These are phyloP conservation scores for Nyctibius grandis DNA, from an alignment of 2,797 vertebrate genomes.

Conservation along the genomic window DNA sequence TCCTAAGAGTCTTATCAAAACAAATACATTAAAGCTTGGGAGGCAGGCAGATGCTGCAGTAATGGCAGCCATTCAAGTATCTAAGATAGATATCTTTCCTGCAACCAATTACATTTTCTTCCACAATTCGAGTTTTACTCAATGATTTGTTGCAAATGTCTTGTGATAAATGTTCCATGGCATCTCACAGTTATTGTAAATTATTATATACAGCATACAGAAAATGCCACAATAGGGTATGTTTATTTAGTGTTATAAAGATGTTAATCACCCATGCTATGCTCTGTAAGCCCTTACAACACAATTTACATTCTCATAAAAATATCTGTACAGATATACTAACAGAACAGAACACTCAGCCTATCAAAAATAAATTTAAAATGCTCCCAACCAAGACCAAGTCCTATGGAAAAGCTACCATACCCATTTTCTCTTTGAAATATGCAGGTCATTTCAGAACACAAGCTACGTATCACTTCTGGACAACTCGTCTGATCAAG, in stretches of 20 bases:
- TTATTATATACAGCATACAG: conserved; percentile 24
- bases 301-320: conserved; percentile 59
- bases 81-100: not conserved
- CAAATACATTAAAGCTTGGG: not conserved
- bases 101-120: not conserved
- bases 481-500: not conserved
- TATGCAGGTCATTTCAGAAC: not conserved
- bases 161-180: conserved; percentile 50
- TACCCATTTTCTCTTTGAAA: conserved; percentile 9
- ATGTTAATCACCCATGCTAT: conserved; percentile 54
- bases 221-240: conserved; percentile 44
- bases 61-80: not conserved
- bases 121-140: not conserved
- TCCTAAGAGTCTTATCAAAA: not conserved
- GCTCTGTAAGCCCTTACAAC: conserved; percentile 36
- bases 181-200: conserved; percentile 37
- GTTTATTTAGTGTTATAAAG: conserved; percentile 62
- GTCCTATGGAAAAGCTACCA: not conserved
- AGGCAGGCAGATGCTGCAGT: not conserved
- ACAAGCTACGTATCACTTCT: not conserved
- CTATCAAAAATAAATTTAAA: conserved; percentile 49
- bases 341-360: conserved; percentile 23
- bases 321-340: conserved; percentile 10
- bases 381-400: conserved; percentile 37
- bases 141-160: conserved; percentile 44